Evolutionary conservation across 2,113 vertebrate species (phyloP).

Genomic region (Pelecanus crispus): DNA sequence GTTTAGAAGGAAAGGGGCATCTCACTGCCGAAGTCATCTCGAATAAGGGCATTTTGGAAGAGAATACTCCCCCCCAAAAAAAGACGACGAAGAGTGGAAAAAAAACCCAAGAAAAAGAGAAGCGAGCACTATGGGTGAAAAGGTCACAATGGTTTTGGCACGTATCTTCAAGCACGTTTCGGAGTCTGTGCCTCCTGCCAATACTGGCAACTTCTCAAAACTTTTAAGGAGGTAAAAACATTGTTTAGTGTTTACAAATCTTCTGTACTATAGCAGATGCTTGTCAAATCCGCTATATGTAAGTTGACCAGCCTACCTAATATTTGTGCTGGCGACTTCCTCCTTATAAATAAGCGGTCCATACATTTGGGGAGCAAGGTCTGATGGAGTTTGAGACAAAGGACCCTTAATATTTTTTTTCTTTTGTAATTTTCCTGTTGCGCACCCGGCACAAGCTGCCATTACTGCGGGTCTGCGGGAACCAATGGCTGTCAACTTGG

Average conservation of each 20-base stretch:
- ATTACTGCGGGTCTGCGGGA: constrained; percentile 55
- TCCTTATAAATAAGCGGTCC: constrained; percentile 34
- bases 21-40: background rate
- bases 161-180: constrained; percentile 69
- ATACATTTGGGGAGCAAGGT: constrained; percentile 31
- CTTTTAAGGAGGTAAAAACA: constrained; percentile 81
- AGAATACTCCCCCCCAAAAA: background rate
- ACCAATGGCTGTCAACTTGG: constrained; percentile 70
- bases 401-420: constrained; percentile 51
- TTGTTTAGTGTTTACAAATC: constrained; percentile 79
- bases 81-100: background rate
- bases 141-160: constrained; percentile 76
- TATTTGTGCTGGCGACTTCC: constrained; percentile 50
- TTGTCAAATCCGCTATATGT: constrained; percentile 67
- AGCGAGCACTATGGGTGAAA: constrained; percentile 63
- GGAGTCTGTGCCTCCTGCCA: constrained; percentile 77
- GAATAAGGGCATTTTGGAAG: constrained; percentile 25
- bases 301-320: constrained; percentile 70
- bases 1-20: constrained; percentile 49
- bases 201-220: constrained; percentile 81
- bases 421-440: constrained; percentile 56
- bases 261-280: constrained; percentile 74
- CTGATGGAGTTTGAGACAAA: constrained; percentile 62
- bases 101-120: constrained; percentile 6
- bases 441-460: constrained; percentile 60